Conservation (phyloP, 2,888 invertebrate genomes). For the Drepanosiphum platanoidis region DNA sequence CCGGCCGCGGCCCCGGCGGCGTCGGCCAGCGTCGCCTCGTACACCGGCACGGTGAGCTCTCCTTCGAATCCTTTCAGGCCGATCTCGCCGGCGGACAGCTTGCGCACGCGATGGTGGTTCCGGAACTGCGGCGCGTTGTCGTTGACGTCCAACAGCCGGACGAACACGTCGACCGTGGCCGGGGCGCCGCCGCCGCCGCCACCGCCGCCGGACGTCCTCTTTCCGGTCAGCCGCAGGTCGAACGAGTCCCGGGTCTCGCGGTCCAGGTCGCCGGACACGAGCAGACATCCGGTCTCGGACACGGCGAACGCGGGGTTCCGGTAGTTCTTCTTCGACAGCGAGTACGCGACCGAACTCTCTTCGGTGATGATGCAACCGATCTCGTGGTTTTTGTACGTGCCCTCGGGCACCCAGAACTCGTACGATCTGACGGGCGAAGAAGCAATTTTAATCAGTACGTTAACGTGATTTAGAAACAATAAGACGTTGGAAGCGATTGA, state of each 20-base stretch:
- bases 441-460: too few species aligned
- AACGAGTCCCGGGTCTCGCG: conserved; percentile 79
- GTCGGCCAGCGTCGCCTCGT: conserved; percentile 79
- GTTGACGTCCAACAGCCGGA: conserved; percentile 84
- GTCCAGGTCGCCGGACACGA: conserved; percentile 80
- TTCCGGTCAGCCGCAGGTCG: conserved; percentile 73
- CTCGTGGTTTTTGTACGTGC: conserved; percentile 76
- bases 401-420: conserved; percentile 83
- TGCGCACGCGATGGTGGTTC: conserved; percentile 74
- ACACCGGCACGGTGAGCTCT: conserved; percentile 75
- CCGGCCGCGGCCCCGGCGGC: conserved; percentile 80
- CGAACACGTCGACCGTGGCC: conserved; percentile 80
- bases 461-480: too few species aligned
- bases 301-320: conserved; percentile 68
- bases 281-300: conserved; percentile 75
- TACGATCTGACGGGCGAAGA: conserved; percentile 86
- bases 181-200: conserved; percentile 66
- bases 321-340: conserved; percentile 67
- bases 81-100: conserved; percentile 67
- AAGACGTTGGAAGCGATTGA: too few species aligned
- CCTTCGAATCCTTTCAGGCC: conserved; percentile 71
- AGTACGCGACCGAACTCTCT: conserved; percentile 82
- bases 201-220: conserved; percentile 38
- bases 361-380: conserved; percentile 81
- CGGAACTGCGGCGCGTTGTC: conserved; percentile 85